Evolutionary conservation across 2,888 invertebrate genomes (phyloP).

Genomic region (Euphydryas editha): DNA sequence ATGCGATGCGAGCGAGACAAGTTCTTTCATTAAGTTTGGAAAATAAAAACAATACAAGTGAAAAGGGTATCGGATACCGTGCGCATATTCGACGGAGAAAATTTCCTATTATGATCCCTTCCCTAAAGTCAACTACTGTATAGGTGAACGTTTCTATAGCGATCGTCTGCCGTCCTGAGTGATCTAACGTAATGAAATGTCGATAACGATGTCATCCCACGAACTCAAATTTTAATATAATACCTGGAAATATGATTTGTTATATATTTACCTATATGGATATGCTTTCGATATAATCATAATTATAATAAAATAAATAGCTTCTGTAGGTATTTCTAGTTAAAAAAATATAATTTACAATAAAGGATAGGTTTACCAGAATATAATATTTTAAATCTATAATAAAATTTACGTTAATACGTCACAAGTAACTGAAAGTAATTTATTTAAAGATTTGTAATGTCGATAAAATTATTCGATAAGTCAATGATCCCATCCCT

Average conservation of each 20-base stretch:
- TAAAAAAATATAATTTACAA: too few species aligned
- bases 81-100: slow-evolving; percentile 77
- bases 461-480: background rate
- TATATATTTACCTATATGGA: too few species aligned
- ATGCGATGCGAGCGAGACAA: slow-evolving; percentile 75
- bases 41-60: slow-evolving; percentile 83
- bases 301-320: too few species aligned
- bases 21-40: slow-evolving; percentile 81
- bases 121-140: slow-evolving; percentile 73
- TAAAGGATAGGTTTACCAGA: too few species aligned
- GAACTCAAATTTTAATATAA: too few species aligned
- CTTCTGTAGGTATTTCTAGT: too few species aligned
- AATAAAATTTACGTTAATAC: too few species aligned
- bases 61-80: slow-evolving; percentile 79
- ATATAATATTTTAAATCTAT: too few species aligned
- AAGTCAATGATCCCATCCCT: slow-evolving; percentile 21
- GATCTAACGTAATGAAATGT: slow-evolving; percentile 14
- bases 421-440: background rate
- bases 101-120: slow-evolving; percentile 81
- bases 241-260: too few species aligned
- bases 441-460: background rate
- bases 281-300: too few species aligned
- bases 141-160: slow-evolving; percentile 70
- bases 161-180: slow-evolving; percentile 67
- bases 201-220: slow-evolving; percentile 13